Conservation (phyloP, 2,888 invertebrate species). For the Rhorus exstirpatorius region DNA sequence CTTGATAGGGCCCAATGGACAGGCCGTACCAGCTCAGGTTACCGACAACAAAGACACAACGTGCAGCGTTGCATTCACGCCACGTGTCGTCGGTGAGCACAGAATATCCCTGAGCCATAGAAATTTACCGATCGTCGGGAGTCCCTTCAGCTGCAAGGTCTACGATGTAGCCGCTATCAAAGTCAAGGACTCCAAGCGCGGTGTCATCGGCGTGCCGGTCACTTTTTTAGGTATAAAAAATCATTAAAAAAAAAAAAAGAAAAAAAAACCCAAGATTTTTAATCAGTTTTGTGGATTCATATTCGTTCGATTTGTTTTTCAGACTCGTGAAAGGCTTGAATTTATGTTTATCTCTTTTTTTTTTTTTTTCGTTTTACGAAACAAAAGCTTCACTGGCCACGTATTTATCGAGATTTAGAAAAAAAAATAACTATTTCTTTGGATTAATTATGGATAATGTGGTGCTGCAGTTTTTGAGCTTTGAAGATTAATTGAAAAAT, state of each 20-base stretch:
- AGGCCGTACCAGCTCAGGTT: constrained; percentile 95
- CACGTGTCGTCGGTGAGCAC: constrained; percentile 96
- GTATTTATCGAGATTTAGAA: too few relatives aligned
- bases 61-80: constrained; percentile 96
- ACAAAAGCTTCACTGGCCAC: too few relatives aligned
- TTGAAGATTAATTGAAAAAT: too few relatives aligned
- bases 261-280: too few relatives aligned
- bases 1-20: constrained; percentile 95
- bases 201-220: constrained; percentile 95
- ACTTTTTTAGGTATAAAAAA: constrained; percentile 95
- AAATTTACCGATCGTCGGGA: constrained; percentile 94
- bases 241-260: background rate
- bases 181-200: constrained; percentile 95
- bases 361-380: too few relatives aligned
- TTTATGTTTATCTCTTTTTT: too few relatives aligned
- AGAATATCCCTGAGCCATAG: constrained; percentile 95
- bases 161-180: constrained; percentile 97
- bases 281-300: too few relatives aligned
- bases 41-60: constrained; percentile 93
- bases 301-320: too few relatives aligned
- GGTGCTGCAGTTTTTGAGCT: too few relatives aligned
- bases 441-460: too few relatives aligned
- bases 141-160: constrained; percentile 97
- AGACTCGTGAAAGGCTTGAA: too few relatives aligned
- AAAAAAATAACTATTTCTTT: too few relatives aligned